Base-by-base conservation (phyloP, 2,797 vertebrate genomes). In the Dicrostonyx torquatus region DNA sequence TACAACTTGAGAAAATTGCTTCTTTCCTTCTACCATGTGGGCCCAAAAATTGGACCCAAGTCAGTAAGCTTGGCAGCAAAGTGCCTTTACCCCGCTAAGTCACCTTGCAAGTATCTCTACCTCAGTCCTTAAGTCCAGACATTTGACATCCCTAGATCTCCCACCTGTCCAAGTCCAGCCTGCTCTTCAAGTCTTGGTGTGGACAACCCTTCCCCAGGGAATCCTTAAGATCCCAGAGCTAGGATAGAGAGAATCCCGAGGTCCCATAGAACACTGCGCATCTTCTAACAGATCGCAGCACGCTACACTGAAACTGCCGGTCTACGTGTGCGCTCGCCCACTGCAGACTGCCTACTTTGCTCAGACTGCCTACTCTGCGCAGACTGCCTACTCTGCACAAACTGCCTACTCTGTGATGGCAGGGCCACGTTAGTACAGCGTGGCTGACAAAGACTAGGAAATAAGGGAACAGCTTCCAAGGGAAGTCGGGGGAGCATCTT, bases 161-260 rank as follows among this genome's bases (percentile, higher is more conserved):
- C 43, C 5, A 31, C 15, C 76, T 82, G 18, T 29, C 10, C 34
- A 83, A 66, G 22, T 64, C 53, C 22, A 79, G 34, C 37, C 82
- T 82, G 15, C 31, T 50, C 50, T 66, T 93, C 68, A 92, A 31
- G 62, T 48, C 12, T 45, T 62, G 72, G 4, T n/a, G 75, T 26
- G 14, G 34, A 58, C 1, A 93, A 48, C 78, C 78, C 43, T 80
- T 68, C 93, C 66, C 15, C 53, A 64, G 31, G 66, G 94, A 93
- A 72, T 9, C 20, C 43, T 70, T 72, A 20, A 84, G 66, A 79
- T 84, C 95, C 91, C 58, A 92, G 89, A 92, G 88, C 12, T 43
- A 92, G 50, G 29, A 88, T 26, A 82, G n/a, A 50, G 34, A 87
- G 18, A 60, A 82, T 82, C 43, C n/a, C 37, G 20, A 64, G 43